These are phyloP conservation scores for Lepidurus packardi DNA, from an alignment of 1,140 invertebrate genomes.

Conservation along the genomic window DNA sequence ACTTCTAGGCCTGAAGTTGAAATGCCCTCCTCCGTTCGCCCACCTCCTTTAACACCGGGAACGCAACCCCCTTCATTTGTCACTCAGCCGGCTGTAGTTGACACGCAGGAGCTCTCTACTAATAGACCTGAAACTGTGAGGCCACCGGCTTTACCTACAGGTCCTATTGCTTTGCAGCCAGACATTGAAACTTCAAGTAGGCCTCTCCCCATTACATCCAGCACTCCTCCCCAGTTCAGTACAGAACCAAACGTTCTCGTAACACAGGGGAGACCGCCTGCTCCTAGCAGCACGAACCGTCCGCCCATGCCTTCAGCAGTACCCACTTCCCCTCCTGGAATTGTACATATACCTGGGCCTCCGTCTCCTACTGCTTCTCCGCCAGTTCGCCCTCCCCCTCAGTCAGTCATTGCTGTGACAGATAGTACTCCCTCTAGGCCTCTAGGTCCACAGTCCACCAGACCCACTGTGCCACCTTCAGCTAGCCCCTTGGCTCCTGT, in stretches of 20 bases:
- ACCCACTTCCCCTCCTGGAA: not conserved
- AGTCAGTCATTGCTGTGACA: conserved; percentile 26
- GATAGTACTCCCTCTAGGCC: conserved; percentile 23
- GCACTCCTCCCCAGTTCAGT: not conserved
- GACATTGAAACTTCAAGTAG: not conserved
- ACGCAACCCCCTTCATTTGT: not conserved
- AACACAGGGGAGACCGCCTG: not conserved
- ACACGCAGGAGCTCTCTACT: not conserved
- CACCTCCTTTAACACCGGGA: conserved; percentile 21
- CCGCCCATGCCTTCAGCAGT: not conserved
- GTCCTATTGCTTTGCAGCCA: not conserved
- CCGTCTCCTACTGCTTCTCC: not conserved
- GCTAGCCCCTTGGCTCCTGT: not conserved
- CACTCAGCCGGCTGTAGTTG: conserved; percentile 27
- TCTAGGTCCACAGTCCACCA: not conserved
- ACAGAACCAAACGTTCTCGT: conserved; percentile 10
- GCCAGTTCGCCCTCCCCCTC: not conserved
- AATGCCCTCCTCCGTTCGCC: conserved; percentile 7
- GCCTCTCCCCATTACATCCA: not conserved
- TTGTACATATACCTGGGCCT: not conserved
- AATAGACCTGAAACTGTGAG: not conserved
- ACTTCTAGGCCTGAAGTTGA: not conserved
- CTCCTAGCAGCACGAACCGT: not conserved
- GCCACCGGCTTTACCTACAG: not conserved
- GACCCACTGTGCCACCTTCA: not conserved